phyloP scores from a whole-genome alignment of 2,797 vertebrate species.

The Carcharodon carcharias region DNA sequence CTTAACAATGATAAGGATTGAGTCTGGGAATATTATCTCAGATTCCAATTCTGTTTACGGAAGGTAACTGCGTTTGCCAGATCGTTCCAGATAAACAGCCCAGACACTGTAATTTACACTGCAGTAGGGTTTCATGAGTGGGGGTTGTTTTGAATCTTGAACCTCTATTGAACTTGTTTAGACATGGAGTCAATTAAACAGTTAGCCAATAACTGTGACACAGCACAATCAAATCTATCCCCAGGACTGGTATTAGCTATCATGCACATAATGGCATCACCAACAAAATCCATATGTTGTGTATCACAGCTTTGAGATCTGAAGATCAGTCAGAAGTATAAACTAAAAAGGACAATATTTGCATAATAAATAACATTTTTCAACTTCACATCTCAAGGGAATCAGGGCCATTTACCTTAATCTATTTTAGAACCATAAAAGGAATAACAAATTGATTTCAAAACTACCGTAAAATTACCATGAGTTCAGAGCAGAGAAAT shows the following conservation, averaged over 20 bases:
- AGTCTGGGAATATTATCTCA: not conserved
- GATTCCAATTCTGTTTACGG: not conserved
- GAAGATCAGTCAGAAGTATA: not conserved
- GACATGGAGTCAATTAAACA: not conserved
- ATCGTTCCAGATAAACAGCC: not conserved
- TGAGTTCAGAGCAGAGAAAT: not conserved
- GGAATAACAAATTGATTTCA: not conserved
- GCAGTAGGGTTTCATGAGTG: not conserved
- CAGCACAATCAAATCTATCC: not conserved
- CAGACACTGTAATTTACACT: not conserved
- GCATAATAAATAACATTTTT: not conserved
- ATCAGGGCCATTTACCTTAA: not conserved
- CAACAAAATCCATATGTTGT: not conserved
- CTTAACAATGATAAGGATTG: not conserved
- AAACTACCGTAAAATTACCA: not conserved
- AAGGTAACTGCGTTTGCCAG: not conserved
- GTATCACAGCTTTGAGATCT: not conserved
- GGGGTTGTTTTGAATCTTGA: not conserved
- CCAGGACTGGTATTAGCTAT: not conserved
- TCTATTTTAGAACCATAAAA: not conserved
- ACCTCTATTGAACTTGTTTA: conserved; percentile 8
- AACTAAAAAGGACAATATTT: not conserved
- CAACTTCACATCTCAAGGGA: not conserved
- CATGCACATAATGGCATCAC: not conserved
- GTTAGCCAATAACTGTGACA: not conserved